These are phyloP conservation scores for Tokudaia tokunoshimensis DNA, from an alignment of 2,797 vertebrate species.

Conservation along the genomic window DNA sequence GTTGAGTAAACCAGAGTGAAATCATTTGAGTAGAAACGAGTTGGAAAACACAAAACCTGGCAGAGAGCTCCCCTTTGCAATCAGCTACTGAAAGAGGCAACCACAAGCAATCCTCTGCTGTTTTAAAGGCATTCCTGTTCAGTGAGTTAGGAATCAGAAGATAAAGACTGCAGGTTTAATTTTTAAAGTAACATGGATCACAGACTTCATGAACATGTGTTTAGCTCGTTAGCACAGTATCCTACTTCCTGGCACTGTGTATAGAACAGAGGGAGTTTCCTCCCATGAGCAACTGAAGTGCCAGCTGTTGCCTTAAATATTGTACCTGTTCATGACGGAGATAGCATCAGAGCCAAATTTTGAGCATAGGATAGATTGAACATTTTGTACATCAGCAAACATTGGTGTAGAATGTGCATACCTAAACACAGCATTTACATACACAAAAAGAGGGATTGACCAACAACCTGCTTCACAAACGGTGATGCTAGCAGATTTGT, in stretches of 20 bases:
- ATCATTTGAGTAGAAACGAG: conserved; percentile 65
- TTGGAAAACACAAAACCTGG: conserved; percentile 47
- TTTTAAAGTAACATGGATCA: conserved; percentile 71
- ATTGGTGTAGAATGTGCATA: conserved; percentile 62
- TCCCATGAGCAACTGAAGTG: conserved; percentile 78
- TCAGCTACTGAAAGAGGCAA: conserved; percentile 43
- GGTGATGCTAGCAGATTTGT: conserved; percentile 40
- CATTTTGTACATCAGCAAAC: conserved; percentile 77
- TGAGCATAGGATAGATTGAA: conserved; percentile 69
- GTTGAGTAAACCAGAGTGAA: conserved; percentile 19
- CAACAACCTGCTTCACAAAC: conserved; percentile 64
- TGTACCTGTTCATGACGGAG: conserved; percentile 82
- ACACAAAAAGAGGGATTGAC: conserved; percentile 59
- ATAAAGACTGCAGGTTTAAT: conserved; percentile 63
- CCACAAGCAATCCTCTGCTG: conserved; percentile 51
- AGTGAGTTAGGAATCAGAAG: conserved; percentile 10
- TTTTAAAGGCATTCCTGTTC: conserved; percentile 49
- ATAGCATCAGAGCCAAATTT: conserved; percentile 78
- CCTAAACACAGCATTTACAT: conserved; percentile 67
- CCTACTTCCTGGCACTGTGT: conserved; percentile 77
- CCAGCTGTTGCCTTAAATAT: conserved; percentile 85
- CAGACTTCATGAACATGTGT: conserved; percentile 74
- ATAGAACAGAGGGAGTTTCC: conserved; percentile 83
- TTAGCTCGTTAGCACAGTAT: conserved; percentile 75
- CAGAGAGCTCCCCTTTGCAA: conserved; percentile 9